Evolutionary conservation across 2,113 vertebrate genomes (phyloP).

Genomic region (Eira barbara): DNA sequence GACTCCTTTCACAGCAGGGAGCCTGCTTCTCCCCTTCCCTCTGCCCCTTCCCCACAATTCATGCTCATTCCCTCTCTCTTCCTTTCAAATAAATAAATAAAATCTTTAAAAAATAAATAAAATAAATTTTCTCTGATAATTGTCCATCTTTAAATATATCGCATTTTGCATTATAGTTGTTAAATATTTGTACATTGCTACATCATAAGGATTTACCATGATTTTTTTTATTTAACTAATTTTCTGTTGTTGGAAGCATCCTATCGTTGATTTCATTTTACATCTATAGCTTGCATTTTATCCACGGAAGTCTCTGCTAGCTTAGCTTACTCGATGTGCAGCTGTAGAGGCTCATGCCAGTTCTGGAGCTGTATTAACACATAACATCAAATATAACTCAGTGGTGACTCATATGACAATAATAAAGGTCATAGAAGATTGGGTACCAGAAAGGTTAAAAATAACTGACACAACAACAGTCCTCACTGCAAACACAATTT

Average conservation of each 20-base stretch:
- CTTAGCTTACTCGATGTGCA: background rate
- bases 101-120: background rate
- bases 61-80: background rate
- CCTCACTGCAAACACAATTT: conserved; percentile 50
- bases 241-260: background rate
- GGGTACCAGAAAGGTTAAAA: background rate
- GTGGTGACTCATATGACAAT: background rate
- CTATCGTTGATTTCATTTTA: background rate
- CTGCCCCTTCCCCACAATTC: too few relatives aligned
- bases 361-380: background rate
- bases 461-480: background rate
- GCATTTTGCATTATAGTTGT: background rate
- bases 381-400: background rate
- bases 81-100: background rate
- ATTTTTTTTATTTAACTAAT: background rate
- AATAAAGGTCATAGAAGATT: background rate
- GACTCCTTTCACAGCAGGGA: background rate
- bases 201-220: background rate
- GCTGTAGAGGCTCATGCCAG: background rate
- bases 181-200: background rate
- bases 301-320: background rate
- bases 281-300: background rate
- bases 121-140: background rate
- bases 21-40: background rate
- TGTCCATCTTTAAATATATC: background rate